A percentile compares a stretch with the other conserved stretches of the same genome.
These are phyloP conservation scores for Clarias macrocephalus DNA, from an alignment of 2,113 vertebrate genomes.

Conservation along the genomic window DNA sequence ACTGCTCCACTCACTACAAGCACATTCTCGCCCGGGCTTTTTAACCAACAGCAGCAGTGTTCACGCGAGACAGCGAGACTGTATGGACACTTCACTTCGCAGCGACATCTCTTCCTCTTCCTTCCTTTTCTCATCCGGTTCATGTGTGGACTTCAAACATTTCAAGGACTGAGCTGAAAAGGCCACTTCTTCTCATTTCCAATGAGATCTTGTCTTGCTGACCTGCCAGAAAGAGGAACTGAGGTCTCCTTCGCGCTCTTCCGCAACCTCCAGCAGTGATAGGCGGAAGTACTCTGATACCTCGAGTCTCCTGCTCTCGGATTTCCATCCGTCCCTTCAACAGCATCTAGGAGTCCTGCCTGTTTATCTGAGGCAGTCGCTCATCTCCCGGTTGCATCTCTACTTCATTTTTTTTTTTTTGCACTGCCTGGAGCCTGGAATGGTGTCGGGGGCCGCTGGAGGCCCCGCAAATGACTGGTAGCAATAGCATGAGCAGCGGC, in stretches of 20 bases:
- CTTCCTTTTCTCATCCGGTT: slow-evolving; percentile 12
- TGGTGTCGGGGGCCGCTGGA: slow-evolving; percentile 55
- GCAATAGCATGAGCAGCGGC: slow-evolving; percentile 95
- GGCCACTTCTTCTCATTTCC: slow-evolving; percentile 10
- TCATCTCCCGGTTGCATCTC: slow-evolving; percentile 48
- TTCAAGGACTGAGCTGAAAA: neutral
- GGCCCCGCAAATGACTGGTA: slow-evolving; percentile 74
- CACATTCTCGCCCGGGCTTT: neutral
- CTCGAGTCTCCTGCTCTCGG: slow-evolving; percentile 53
- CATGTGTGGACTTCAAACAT: neutral
- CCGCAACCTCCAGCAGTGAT: neutral
- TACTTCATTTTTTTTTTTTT: neutral
- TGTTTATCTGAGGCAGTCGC: slow-evolving; percentile 49
- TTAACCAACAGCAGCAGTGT: slow-evolving; percentile 1
- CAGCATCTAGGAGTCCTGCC: slow-evolving; percentile 45
- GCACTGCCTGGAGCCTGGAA: slow-evolving; percentile 45
- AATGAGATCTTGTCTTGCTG: slow-evolving; percentile 13
- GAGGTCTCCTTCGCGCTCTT: slow-evolving; percentile 21
- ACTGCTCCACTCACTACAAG: slow-evolving; percentile 13
- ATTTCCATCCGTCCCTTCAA: slow-evolving; percentile 60
- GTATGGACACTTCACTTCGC: neutral
- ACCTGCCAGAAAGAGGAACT: slow-evolving; percentile 45
- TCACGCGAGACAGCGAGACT: neutral
- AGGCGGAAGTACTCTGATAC: slow-evolving; percentile 52
- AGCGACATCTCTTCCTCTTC: slow-evolving; percentile 20